Evolutionary conservation across 2,113 vertebrate genomes (phyloP).

Genomic region (Phylloscopus trochilus): DNA sequence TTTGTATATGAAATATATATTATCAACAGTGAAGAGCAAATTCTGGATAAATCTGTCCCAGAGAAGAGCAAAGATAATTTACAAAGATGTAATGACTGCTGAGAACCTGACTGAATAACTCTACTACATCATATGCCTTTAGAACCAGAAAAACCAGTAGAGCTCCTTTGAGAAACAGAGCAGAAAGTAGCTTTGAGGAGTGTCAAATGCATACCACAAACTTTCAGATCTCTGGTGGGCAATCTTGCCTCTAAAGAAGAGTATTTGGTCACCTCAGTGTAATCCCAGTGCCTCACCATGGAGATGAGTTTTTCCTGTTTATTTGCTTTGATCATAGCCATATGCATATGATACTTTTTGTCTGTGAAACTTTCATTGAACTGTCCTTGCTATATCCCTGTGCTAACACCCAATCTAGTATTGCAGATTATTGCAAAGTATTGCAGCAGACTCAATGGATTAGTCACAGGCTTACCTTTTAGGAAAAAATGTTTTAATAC

Average conservation of each 20-base stretch:
- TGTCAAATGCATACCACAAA: background rate
- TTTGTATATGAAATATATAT: slow-evolving; percentile 29
- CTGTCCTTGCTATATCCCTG: background rate
- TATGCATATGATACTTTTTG: background rate
- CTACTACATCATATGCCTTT: background rate
- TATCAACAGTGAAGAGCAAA: background rate
- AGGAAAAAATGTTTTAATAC: background rate
- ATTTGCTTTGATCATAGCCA: background rate
- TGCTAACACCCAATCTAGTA: background rate
- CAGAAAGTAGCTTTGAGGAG: background rate
- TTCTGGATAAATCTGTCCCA: background rate
- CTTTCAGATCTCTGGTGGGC: background rate
- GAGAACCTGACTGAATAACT: background rate
- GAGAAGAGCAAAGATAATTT: background rate
- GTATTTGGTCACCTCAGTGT: background rate
- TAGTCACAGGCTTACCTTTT: background rate
- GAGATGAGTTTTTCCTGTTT: background rate
- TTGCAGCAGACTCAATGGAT: background rate
- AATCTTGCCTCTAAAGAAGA: background rate
- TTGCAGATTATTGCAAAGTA: background rate
- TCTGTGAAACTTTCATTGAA: background rate
- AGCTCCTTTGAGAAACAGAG: background rate
- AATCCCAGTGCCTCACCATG: background rate
- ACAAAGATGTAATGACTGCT: background rate
- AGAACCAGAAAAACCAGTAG: background rate